Evolutionary conservation across 2,113 vertebrate species (phyloP), one percentile per base, ranked within the genome.

Genomic region (Mirza zaza): DNA sequence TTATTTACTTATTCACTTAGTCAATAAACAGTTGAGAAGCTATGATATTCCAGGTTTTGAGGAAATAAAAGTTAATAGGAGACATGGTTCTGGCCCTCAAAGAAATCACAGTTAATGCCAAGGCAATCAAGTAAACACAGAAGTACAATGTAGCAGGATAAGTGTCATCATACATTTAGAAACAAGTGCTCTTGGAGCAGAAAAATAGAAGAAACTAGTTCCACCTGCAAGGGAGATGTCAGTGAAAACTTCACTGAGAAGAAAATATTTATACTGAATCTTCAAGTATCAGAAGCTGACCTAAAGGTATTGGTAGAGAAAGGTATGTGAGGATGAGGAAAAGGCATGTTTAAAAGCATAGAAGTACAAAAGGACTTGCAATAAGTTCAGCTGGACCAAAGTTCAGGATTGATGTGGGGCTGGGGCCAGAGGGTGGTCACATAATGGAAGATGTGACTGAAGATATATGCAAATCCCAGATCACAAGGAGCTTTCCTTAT

Each of bases 11-110:
- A 61, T 42, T 90, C 34, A 91, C 32, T 94, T 18, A 42, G 13
- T 57, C 80, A 68, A 73, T 87, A 70, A 87, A 36, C 27, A 83
- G 50, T 21, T 92, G 34, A 90, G n/a, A 92, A 91, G 76, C 61
- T 85, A 63, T 3, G 91, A 59, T 77, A 29, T 61, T 92, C 25
- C 48, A 83, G 39, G 32, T 76, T 91, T 90, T 92, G 52, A 95
- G 48, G 61, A 96, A 90, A 92, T 79, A 79, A 71, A 82, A 89
- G 45, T 70, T 87, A 89, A 80, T 61, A 68, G 45, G n/a, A 70
- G 85, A 63, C 67, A 73, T 17, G 29, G n/a, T 79, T 67, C 50
- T 42, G 81, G 3, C 8, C 84, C 50, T 88, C 45, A 75, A 90
- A 89, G 39, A 94, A 94, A 79, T 59, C 83, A 67, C 23, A 91